These are phyloP conservation scores for Pica pica DNA, from an alignment of 2,113 vertebrate species.

Conservation along the genomic window DNA sequence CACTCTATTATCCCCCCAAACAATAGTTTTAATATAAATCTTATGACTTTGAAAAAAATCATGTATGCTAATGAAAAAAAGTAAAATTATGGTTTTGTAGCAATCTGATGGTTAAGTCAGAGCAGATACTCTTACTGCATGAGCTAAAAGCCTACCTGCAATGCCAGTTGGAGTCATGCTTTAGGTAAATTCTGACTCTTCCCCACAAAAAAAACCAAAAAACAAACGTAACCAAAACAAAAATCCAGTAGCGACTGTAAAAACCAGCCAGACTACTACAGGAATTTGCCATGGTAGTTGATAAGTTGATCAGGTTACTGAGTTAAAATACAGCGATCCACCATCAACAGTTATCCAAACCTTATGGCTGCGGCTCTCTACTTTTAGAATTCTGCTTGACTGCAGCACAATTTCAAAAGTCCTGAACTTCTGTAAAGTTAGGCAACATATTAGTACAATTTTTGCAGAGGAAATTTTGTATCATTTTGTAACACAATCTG, in stretches of 20 bases:
- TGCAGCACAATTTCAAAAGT: background rate
- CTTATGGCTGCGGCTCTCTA: background rate
- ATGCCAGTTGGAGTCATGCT: background rate
- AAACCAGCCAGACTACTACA: background rate
- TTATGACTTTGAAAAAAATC: background rate
- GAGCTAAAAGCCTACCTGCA: background rate
- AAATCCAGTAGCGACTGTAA: accelerated
- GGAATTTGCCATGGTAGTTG: background rate
- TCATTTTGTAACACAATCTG: background rate
- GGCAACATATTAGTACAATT: background rate
- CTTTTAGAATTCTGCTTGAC: background rate
- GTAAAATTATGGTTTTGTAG: background rate
- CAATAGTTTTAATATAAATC: background rate
- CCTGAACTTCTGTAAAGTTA: background rate
- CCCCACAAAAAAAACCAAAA: background rate
- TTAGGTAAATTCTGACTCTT: background rate
- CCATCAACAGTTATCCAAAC: background rate
- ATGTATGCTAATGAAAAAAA: background rate
- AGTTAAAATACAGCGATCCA: background rate
- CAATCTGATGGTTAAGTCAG: background rate
- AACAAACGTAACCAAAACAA: background rate
- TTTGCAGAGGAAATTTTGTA: background rate
- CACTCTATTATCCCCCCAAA: background rate
- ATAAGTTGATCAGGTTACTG: background rate
- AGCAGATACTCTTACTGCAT: background rate